These are phyloP conservation scores for Alviniconcha strummeri DNA, from an alignment of 2,888 invertebrate genomes.

Conservation along the genomic window DNA sequence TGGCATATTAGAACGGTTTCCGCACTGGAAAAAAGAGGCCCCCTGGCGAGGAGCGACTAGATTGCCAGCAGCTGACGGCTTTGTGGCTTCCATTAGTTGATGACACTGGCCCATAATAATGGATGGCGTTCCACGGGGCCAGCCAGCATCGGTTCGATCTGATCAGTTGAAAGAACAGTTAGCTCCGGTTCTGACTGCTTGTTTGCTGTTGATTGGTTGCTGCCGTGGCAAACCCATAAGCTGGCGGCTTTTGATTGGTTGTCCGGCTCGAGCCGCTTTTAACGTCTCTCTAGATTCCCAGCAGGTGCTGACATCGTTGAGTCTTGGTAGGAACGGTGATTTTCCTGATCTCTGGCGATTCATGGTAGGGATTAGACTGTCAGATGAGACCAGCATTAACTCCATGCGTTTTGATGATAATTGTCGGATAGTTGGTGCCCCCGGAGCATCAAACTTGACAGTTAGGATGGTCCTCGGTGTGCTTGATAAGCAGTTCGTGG, in stretches of 20 bases:
- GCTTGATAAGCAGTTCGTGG: too few species aligned
- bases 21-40: background rate
- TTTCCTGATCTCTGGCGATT: background rate
- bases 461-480: too few species aligned
- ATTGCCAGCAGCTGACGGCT: background rate
- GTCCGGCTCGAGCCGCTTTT: background rate
- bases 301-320: background rate
- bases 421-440: too few species aligned
- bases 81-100: conserved; percentile 6
- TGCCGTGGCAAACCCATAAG: background rate
- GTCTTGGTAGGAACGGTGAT: background rate
- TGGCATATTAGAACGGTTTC: background rate
- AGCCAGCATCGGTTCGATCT: background rate
- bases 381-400: too few species aligned
- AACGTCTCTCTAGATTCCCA: background rate
- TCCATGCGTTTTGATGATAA: too few species aligned
- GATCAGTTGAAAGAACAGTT: background rate
- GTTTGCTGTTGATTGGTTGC: background rate
- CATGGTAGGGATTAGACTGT: background rate
- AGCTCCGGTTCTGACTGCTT: background rate
- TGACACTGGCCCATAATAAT: background rate
- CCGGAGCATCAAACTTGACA: too few species aligned
- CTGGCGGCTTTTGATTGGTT: conserved; percentile 9
- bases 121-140: background rate
- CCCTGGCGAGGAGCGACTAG: background rate